These are phyloP conservation scores for Leucophenga varia DNA, from an alignment of 1,140 invertebrate species.

Conservation along the genomic window DNA sequence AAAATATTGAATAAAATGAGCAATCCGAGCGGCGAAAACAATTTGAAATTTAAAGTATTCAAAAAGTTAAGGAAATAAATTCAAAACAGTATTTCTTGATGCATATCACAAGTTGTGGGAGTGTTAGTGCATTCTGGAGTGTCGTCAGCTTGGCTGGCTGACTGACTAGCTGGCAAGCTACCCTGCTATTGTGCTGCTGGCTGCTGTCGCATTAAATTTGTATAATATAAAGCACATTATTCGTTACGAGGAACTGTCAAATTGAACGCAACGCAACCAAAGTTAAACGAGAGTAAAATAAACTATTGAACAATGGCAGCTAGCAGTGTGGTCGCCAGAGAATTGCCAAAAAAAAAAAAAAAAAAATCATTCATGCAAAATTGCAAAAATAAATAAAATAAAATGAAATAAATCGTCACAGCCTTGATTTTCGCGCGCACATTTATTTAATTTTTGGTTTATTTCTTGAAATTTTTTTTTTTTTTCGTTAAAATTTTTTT, in stretches of 20 bases:
- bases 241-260: constrained; percentile 51
- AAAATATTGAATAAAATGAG: constrained; percentile 51
- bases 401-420: no score
- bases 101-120: constrained; percentile 37
- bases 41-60: constrained; percentile 11
- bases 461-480: not conserved
- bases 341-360: no score
- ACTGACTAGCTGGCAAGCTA: no score
- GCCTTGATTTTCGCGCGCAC: no score
- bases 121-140: no score
- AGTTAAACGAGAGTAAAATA: constrained; percentile 5
- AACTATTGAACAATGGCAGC: constrained; percentile 29
- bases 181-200: no score
- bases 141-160: no score
- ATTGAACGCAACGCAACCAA: constrained; percentile 30
- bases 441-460: not conserved
- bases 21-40: constrained; percentile 17
- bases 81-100: constrained; percentile 48
- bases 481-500: constrained; percentile 27
- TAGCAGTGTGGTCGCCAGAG: no score
- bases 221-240: constrained; percentile 6
- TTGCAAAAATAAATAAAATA: no score
- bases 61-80: constrained; percentile 50
- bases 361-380: no score
- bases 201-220: no score